Evolutionary conservation across 1,140 invertebrate species (phyloP).

Genomic region (Octopus bimaculoides): DNA sequence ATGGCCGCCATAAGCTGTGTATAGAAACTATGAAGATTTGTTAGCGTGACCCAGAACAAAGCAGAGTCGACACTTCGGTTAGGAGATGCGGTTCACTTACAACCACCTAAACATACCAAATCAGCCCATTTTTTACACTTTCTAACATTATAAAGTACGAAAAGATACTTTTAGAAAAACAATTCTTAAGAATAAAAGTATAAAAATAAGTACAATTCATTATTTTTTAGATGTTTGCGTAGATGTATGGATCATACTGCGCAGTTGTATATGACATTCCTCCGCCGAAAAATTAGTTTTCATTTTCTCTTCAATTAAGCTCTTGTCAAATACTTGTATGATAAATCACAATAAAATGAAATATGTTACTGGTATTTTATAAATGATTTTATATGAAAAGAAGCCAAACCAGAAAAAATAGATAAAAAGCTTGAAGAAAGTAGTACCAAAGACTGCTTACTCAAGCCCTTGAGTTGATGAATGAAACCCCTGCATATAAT

Average conservation of each 20-base stretch:
- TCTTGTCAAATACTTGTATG: no score
- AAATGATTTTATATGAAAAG: background rate
- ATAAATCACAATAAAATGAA: no score
- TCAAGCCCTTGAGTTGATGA: conserved; percentile 12
- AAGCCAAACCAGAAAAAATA: background rate
- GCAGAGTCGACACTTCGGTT: background rate
- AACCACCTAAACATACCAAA: background rate
- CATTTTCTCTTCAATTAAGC: background rate
- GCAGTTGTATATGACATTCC: conserved; percentile 8
- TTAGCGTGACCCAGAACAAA: background rate
- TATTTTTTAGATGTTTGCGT: background rate
- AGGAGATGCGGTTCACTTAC: background rate
- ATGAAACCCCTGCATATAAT: background rate
- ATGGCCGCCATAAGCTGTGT: conserved; percentile 12
- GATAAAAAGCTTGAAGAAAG: background rate
- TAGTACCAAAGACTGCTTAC: background rate
- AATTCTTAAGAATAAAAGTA: no score
- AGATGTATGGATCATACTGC: background rate
- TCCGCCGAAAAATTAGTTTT: conserved; percentile 11
- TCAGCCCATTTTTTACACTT: no score
- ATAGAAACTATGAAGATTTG: conserved; percentile 11
- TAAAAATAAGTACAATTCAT: no score
- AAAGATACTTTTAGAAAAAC: no score
- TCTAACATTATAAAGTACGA: no score
- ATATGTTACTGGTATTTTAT: no score